phyloP scores from a whole-genome alignment of 2,113 vertebrate species.

The Nothocercus julius region DNA sequence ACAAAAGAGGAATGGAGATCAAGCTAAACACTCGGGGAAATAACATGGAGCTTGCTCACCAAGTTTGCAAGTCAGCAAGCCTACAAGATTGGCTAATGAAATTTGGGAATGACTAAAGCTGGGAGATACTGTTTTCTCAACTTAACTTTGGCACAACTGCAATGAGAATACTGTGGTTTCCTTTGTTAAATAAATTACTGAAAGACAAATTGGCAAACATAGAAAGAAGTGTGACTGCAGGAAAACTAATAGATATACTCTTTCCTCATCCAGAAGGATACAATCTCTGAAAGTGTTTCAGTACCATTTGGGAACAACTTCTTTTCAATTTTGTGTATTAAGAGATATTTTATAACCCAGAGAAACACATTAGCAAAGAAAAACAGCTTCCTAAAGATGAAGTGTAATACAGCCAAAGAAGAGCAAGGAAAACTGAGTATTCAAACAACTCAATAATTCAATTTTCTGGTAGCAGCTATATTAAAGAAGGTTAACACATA shows the following conservation, averaged over 20 bases:
- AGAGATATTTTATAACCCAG: background rate
- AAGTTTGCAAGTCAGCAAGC: background rate
- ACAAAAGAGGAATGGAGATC: background rate
- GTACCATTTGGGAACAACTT: background rate
- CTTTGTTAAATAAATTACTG: slow-evolving; percentile 32
- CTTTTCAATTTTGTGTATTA: background rate
- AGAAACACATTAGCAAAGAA: background rate
- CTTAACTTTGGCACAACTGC: slow-evolving; percentile 24
- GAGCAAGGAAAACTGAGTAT: background rate
- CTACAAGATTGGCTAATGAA: slow-evolving; percentile 22
- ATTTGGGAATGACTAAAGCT: slow-evolving; percentile 26
- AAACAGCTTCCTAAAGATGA: background rate
- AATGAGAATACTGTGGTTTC: background rate
- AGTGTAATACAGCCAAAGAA: background rate
- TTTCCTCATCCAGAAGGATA: background rate
- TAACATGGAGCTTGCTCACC: background rate
- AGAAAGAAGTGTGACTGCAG: background rate
- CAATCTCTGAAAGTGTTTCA: background rate
- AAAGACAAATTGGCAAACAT: slow-evolving; percentile 40
- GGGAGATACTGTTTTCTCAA: background rate
- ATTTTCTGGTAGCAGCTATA: background rate
- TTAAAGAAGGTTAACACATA: background rate
- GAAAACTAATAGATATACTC: background rate
- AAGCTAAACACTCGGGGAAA: background rate
- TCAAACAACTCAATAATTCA: background rate